These are phyloP conservation scores for Diabrotica undecimpunctata DNA, from an alignment of 1,140 invertebrate species.

Conservation along the genomic window DNA sequence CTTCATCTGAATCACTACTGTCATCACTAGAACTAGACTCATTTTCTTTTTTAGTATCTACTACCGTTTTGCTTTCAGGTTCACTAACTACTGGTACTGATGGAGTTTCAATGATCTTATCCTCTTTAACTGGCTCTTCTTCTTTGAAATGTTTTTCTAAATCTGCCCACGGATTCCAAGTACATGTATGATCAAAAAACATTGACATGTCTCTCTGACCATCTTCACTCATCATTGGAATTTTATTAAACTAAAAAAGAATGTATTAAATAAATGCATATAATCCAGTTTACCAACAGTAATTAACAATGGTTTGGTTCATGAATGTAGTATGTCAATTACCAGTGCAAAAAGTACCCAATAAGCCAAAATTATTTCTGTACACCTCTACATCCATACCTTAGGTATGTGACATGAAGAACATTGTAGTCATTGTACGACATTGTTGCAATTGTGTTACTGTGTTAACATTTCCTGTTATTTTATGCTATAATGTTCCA, in stretches of 20 bases:
- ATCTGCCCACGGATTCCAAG: constrained; percentile 22
- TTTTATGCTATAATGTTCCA: not conserved
- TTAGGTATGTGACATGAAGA: too few relatives aligned
- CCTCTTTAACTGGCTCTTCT: constrained; percentile 8
- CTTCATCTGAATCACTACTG: constrained; percentile 2
- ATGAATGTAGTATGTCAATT: not conserved
- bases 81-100: not conserved
- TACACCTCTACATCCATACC: too few relatives aligned
- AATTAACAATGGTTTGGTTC: not conserved
- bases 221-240: constrained; percentile 6
- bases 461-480: not conserved
- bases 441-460: too few relatives aligned
- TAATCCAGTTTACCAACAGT: not conserved
- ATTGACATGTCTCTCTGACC: constrained; percentile 14
- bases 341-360: too few relatives aligned
- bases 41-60: constrained; percentile 4
- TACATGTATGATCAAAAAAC: constrained; percentile 23
- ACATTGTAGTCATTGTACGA: too few relatives aligned
- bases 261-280: not conserved
- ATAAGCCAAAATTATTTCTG: too few relatives aligned
- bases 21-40: constrained; percentile 1
- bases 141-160: constrained; percentile 23
- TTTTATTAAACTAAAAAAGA: not conserved
- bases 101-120: constrained; percentile 5
- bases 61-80: not conserved